Evolutionary conservation across 2,113 vertebrate species (phyloP).

Genomic region (Budorcas taxicolor): DNA sequence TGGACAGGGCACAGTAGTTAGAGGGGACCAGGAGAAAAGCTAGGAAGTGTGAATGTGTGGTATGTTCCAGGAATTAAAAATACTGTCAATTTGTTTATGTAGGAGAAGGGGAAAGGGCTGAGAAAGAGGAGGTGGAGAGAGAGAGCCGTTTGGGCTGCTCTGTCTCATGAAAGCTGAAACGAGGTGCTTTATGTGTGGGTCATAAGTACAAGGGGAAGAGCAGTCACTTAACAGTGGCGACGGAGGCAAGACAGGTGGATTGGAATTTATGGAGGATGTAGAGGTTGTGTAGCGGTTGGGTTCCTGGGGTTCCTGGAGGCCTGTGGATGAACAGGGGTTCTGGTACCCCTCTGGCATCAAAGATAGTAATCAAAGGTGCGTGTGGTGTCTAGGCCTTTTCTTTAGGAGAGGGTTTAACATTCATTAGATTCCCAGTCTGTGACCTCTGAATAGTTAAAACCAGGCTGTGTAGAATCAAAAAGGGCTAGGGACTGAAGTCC

Average conservation of each 20-base stretch:
- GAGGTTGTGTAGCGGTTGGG: background rate
- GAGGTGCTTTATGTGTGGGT: background rate
- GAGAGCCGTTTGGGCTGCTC: background rate
- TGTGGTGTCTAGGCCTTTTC: background rate
- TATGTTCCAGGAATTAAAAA: background rate
- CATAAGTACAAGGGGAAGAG: background rate
- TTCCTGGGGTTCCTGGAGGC: background rate
- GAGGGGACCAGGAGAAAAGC: background rate
- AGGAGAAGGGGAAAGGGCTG: background rate
- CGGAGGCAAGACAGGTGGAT: background rate
- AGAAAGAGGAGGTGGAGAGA: background rate
- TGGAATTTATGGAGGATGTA: background rate
- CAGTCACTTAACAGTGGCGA: background rate
- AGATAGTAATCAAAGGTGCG: background rate
- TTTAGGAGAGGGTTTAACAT: background rate
- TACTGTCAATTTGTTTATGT: background rate
- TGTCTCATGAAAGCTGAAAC: background rate
- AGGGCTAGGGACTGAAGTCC: background rate
- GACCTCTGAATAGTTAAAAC: background rate
- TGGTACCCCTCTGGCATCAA: background rate
- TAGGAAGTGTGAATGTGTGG: background rate
- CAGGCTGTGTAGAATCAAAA: background rate
- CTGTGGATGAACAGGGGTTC: background rate
- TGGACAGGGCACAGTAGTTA: background rate
- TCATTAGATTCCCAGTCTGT: background rate